Conservation (phyloP, 2,888 invertebrate species). For the Pediacus dermestoides region DNA sequence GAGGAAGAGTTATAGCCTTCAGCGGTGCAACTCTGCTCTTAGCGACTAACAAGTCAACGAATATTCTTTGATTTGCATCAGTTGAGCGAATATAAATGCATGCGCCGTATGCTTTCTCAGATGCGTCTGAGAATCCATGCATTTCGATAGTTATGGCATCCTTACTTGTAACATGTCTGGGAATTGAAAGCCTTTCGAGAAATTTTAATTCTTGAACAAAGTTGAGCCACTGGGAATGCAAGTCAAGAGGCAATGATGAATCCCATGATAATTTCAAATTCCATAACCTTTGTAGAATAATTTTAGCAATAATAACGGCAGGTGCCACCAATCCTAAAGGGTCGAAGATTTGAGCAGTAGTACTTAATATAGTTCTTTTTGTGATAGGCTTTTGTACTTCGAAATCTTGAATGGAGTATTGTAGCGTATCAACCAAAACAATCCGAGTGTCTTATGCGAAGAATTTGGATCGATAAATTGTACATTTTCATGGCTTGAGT, state of each 20-base stretch:
- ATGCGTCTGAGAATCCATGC: constrained; percentile 16
- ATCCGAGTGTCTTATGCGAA: too few species aligned
- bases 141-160: constrained; percentile 9
- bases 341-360: too few species aligned
- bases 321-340: too few species aligned
- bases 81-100: constrained; percentile 13
- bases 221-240: constrained; percentile 7
- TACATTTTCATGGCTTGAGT: too few species aligned
- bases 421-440: too few species aligned
- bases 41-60: constrained; percentile 14
- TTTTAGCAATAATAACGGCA: too few species aligned
- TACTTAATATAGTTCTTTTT: too few species aligned
- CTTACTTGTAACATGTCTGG: constrained; percentile 3
- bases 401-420: too few species aligned
- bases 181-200: constrained; percentile 9
- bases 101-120: constrained; percentile 15
- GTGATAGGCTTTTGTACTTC: too few species aligned
- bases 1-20: constrained; percentile 15
- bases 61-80: constrained; percentile 1
- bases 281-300: constrained; percentile 7
- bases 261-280: constrained; percentile 17
- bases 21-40: constrained; percentile 20
- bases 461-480: too few species aligned
- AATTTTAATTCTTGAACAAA: constrained; percentile 3
- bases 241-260: constrained; percentile 10